Percentiles rank a stretch among this genome's conserved stretches.
These are phyloP conservation scores for Drosophila prolongata DNA, from an alignment of 2,888 invertebrate genomes.

Conservation along the genomic window DNA sequence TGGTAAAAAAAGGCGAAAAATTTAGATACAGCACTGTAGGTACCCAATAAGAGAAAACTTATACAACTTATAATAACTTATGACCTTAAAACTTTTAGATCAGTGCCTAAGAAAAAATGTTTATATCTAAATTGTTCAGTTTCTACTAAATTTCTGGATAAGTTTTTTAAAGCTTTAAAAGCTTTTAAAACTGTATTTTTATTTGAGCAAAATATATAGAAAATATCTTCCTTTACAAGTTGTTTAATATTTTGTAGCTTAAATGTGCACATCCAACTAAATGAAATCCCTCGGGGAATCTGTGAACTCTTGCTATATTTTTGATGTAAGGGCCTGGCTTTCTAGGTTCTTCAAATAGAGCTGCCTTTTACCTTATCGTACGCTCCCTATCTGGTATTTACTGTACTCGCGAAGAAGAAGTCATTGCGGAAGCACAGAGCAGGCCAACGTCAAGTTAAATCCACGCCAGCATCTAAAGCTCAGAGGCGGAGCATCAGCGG, in stretches of 20 bases:
- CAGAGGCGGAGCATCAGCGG: constrained; percentile 41
- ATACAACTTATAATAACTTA: too few relatives aligned
- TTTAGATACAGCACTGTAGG: neutral
- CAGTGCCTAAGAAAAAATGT: too few relatives aligned
- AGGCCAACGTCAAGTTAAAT: constrained; percentile 46
- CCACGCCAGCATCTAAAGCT: constrained; percentile 37
- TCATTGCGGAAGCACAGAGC: constrained; percentile 34
- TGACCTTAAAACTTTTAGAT: too few relatives aligned
- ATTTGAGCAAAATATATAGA: too few relatives aligned
- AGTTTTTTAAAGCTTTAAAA: too few relatives aligned
- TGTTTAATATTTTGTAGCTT: too few relatives aligned
- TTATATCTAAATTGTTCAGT: too few relatives aligned
- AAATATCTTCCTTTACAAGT: too few relatives aligned
- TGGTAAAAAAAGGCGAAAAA: constrained; percentile 2
- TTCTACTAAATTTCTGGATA: too few relatives aligned
- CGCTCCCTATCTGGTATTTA: neutral
- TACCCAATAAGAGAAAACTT: neutral
- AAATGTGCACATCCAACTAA: neutral
- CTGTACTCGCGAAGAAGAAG: constrained; percentile 17
- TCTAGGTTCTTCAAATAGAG: neutral
- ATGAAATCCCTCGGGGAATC: neutral
- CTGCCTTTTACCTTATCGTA: neutral
- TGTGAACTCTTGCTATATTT: neutral
- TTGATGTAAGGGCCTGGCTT: neutral
- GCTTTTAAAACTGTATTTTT: too few relatives aligned